Evolutionary conservation across 2,888 invertebrate species (phyloP).

Genomic region (Andrena flavipes): DNA sequence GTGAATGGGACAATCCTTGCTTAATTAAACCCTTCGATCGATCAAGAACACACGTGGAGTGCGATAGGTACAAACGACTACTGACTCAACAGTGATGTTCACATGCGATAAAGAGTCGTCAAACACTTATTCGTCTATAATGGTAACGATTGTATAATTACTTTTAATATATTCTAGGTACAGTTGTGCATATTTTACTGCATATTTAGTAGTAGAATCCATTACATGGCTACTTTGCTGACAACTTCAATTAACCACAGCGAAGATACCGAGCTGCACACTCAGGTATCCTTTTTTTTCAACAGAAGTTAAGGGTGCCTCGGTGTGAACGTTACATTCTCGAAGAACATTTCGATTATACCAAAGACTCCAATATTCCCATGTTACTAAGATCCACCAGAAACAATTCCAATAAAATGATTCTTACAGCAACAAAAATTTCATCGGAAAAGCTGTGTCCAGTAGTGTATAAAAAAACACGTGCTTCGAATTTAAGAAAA

Average conservation of each 20-base stretch:
- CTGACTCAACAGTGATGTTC: neutral
- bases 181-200: neutral
- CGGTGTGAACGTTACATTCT: too few relatives aligned
- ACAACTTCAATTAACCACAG: neutral
- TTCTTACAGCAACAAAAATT: too few relatives aligned
- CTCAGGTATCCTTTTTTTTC: too few relatives aligned
- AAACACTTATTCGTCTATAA: neutral
- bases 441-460: neutral
- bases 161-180: neutral
- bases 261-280: too few relatives aligned
- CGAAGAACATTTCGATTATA: too few relatives aligned
- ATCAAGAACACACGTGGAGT: neutral
- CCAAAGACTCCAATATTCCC: too few relatives aligned
- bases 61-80: neutral
- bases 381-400: too few relatives aligned
- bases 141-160: neutral
- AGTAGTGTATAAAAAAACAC: neutral
- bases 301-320: too few relatives aligned
- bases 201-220: neutral
- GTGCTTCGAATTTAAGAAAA: neutral
- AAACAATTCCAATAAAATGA: too few relatives aligned
- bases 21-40: neutral
- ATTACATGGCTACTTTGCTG: neutral
- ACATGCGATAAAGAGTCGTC: neutral
- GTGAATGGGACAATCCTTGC: slow-evolving; percentile 65